Percentiles rank a stretch among this genome's conserved stretches.
Conservation (phyloP, 2,797 vertebrate genomes). For the Erethizon dorsatum region DNA sequence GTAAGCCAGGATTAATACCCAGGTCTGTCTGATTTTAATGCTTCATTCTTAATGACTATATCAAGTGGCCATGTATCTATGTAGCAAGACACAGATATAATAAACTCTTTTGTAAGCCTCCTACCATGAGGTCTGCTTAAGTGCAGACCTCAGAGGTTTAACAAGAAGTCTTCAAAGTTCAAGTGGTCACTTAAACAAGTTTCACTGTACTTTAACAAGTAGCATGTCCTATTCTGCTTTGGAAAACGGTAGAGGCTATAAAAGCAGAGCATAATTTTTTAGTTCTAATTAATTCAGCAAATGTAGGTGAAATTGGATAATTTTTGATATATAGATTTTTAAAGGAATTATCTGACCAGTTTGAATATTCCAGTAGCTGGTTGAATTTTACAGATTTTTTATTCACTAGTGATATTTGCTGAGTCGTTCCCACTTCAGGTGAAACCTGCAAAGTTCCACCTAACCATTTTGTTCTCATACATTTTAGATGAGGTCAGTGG, state of each 20-base stretch:
- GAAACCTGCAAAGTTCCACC: constrained; percentile 15
- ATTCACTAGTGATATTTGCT: constrained; percentile 20
- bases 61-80: neutral
- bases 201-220: neutral
- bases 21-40: neutral
- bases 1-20: neutral
- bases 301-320: neutral
- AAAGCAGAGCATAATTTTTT: neutral
- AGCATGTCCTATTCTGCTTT: neutral
- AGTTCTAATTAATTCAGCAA: neutral
- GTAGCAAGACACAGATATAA: neutral
- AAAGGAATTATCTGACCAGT: neutral
- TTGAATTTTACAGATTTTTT: constrained; percentile 29
- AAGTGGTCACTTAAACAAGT: constrained; percentile 34
- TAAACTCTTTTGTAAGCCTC: neutral
- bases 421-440: neutral
- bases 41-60: neutral
- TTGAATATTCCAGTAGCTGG: neutral
- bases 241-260: constrained; percentile 22
- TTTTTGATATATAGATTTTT: constrained; percentile 41
- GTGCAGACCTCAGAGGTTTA: neutral
- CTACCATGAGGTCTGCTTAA: neutral
- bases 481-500: constrained; percentile 76
- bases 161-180: constrained; percentile 49
- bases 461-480: constrained; percentile 61